A percentile compares a stretch with the other conserved stretches of the same genome.
Evolutionary conservation across 1,140 invertebrate species (phyloP).

Genomic region (Rhyzopertha dominica): DNA sequence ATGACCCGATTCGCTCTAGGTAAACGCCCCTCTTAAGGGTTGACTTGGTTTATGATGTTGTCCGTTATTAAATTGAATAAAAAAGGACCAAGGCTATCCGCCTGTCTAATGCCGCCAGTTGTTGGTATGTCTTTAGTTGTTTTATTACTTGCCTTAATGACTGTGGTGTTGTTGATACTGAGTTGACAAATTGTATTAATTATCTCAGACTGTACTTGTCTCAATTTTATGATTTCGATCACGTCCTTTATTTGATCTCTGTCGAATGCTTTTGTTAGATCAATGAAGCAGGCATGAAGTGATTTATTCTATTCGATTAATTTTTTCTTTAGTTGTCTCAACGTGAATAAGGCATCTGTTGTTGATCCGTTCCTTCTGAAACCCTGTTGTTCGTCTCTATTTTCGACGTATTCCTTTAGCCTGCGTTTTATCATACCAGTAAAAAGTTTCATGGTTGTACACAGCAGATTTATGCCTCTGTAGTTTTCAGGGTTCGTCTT

Average conservation of each 20-base stretch:
- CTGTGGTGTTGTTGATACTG: no score
- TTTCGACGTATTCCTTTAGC: constrained; percentile 8
- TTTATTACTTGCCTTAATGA: no score
- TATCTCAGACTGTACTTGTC: no score
- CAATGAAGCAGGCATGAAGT: constrained; percentile 8
- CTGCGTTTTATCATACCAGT: constrained; percentile 10
- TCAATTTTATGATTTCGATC: neutral
- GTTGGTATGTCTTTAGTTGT: no score
- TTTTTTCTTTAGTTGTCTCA: constrained; percentile 14
- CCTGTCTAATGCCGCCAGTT: no score
- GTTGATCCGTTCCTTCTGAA: constrained; percentile 15
- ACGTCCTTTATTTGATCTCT: constrained; percentile 3
- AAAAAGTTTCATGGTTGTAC: constrained; percentile 9
- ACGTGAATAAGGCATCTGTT: constrained; percentile 8
- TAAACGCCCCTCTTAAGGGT: no score
- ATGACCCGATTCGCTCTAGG: no score
- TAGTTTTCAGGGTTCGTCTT: constrained; percentile 16
- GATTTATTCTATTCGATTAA: constrained; percentile 10
- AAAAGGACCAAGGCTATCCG: no score
- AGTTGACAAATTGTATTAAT: no score
- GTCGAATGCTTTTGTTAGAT: constrained; percentile 12
- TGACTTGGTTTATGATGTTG: no score
- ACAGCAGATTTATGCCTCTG: constrained; percentile 13
- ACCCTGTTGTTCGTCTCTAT: constrained; percentile 14
- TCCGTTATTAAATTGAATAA: no score